phyloP scores from a whole-genome alignment of 2,888 invertebrate species.

The Malacosoma neustria region DNA sequence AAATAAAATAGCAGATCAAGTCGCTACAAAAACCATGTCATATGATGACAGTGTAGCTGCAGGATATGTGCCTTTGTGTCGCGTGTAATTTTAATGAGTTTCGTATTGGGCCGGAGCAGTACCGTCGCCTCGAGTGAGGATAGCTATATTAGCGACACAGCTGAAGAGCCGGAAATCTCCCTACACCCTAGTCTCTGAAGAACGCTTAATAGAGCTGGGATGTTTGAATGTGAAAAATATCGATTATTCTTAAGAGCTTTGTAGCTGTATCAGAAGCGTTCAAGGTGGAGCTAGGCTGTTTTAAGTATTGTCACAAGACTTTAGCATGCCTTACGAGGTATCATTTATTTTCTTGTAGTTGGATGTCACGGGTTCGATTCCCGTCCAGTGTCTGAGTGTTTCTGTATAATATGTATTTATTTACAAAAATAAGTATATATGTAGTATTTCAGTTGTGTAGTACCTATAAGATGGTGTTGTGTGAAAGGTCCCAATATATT shows the following conservation, averaged over 20 bases:
- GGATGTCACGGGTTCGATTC: no score
- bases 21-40: constrained; percentile 8
- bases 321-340: neutral
- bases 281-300: no score
- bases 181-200: constrained; percentile 35
- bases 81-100: constrained; percentile 71
- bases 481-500: no score
- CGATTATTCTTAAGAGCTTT: no score
- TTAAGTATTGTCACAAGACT: neutral
- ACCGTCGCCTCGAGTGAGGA: constrained; percentile 48
- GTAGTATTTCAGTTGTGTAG: no score
- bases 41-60: neutral
- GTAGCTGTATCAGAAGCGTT: no score
- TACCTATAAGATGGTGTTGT: no score
- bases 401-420: no score
- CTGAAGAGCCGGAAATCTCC: constrained; percentile 48
- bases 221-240: no score
- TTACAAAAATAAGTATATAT: no score
- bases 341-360: neutral
- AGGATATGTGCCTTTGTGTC: constrained; percentile 33
- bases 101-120: constrained; percentile 43
- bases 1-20: constrained; percentile 1
- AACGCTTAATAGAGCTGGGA: constrained; percentile 21
- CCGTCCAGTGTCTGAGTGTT: no score
- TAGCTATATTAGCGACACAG: constrained; percentile 48